Base-by-base conservation (phyloP, 2,113 vertebrate species). In the Lonchura striata region DNA sequence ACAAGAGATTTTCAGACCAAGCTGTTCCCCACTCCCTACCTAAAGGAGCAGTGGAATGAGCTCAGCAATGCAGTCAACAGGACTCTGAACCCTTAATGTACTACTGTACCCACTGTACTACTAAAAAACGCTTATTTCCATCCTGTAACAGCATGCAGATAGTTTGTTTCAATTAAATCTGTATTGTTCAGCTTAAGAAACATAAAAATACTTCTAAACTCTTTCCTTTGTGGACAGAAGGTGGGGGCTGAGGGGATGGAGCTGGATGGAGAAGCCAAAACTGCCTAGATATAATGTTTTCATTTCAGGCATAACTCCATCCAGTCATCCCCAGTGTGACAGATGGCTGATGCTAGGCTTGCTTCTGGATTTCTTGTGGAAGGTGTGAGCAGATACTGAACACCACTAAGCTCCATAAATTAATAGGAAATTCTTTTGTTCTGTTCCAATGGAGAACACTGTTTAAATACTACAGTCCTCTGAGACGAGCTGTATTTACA, bases 381-480 rank as follows among this genome's bases (percentile, higher is more conserved):
- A 87, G 46, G 15, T 61, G 21, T 53, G 41, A 91, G 41, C 24
- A 86, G 61, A 30, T 79, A 49, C 18, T n/a, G 52, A 83, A 52
- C 16, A 31, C 5, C 25, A 10, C 35, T 53, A 50, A 90, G 42
- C 59, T 75, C 47, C 78, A 64, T 7, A 88, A 60, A 92, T 77
- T 75, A 79, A 61, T 24, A 77, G 72, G 57, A 86, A 81, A 57
- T 31, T 68, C 7, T 87, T 66, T 79, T 42, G 30, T 5, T 4
- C 33, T 57, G 23, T 53, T 87, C 35, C 70, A 78, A 23, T 68
- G 64, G 50, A 72, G 52, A 90, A 63, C 44, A 33, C 9, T 74
- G 35, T 66, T 87, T 78, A 95, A 92, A 65, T 83, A 90, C 12
- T 49, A 44, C 68, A 79, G 50, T 53, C 83, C 59, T 92, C 65